A percentile compares a stretch with the other conserved stretches of the same genome.
These are phyloP conservation scores for Desoria tigrina DNA, from an alignment of 2,888 invertebrate species.

Conservation along the genomic window DNA sequence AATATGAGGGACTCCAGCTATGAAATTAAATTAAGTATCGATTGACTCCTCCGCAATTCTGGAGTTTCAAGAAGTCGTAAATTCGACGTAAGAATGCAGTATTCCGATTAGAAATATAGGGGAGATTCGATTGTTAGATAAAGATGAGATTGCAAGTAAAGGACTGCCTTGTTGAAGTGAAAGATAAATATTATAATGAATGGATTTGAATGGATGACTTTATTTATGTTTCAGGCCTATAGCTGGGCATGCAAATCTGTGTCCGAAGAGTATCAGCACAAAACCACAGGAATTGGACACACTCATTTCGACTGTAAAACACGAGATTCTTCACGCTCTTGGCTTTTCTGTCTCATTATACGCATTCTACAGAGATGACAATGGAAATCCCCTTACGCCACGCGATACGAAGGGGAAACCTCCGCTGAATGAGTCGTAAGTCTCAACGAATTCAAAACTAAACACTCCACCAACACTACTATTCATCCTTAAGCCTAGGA, in stretches of 20 bases:
- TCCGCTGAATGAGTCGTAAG: slow-evolving; percentile 80
- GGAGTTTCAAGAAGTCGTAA: too few species aligned
- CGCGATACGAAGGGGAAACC: slow-evolving; percentile 86
- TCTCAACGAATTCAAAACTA: slow-evolving; percentile 48
- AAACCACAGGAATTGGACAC: slow-evolving; percentile 88
- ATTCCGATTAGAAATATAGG: too few species aligned
- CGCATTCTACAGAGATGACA: slow-evolving; percentile 89
- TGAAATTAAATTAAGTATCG: too few species aligned
- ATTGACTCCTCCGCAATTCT: too few species aligned
- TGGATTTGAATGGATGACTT: neutral
- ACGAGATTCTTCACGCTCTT: slow-evolving; percentile 95
- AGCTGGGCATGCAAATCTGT: slow-evolving; percentile 97
- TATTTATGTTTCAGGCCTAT: slow-evolving; percentile 72
- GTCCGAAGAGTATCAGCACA: slow-evolving; percentile 89
- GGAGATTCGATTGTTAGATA: too few species aligned
- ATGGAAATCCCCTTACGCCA: slow-evolving; percentile 83
- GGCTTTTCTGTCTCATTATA: slow-evolving; percentile 96
- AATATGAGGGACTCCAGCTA: too few species aligned
- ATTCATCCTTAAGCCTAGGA: neutral
- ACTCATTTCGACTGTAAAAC: slow-evolving; percentile 92
- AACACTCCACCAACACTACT: too few species aligned
- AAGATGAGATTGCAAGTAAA: too few species aligned
- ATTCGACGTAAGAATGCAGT: too few species aligned
- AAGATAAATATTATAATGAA: too few species aligned
- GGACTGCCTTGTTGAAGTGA: too few species aligned